Evolutionary conservation across 2,797 vertebrate species (phyloP), one percentile per base, ranked within the genome.

Genomic region (Moxostoma hubbsi): DNA sequence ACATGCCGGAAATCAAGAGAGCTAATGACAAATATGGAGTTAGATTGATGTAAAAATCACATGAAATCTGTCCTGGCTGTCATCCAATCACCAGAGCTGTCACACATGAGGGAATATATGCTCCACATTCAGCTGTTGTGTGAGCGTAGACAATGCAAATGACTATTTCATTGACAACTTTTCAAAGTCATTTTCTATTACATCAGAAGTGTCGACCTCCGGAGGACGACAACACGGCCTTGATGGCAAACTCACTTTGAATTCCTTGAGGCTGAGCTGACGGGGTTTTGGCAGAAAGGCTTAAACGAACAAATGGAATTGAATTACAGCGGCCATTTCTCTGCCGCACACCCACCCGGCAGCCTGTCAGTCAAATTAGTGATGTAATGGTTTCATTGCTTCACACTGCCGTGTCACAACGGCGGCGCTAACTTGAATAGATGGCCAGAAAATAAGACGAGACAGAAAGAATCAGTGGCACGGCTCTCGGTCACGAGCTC

Each of bases 341-440:
- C 77, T 64, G 57, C 68, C 73, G 73, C 73, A 58, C 57, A 73
- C 68, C 73, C 55, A 24, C 69, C 69, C 82, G 54, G 53, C 67
- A 67, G 69, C 54, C 80, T 84, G 82, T 87, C 85, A 84, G 80
- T 87, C 85, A 84, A 83, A 87, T 82, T 75, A 87, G 75, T 70
- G 16, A 82, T 57, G 78, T 74, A 84, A 81, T 81, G 57, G 75
- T 73, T 81, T 74, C 55, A 72, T 83, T 77, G 81, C 24, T 84
- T 76, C 74, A 63, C 59, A 77, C 67, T 72, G 5, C 6, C 11
- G 53, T 79, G 74, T 69, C 16, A 62, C 45, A 50, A 9, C 50
- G 50, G 71, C 74, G 77, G 59, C 45, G 67, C 57, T 63, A 46
- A 55, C 63, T 66, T 69, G 68, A 68, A 51, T 51, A 76, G 69